Percentiles rank a stretch among this genome's conserved stretches.
Evolutionary conservation across 2,888 invertebrate genomes (phyloP).

Genomic region (Argyresthia albistria): DNA sequence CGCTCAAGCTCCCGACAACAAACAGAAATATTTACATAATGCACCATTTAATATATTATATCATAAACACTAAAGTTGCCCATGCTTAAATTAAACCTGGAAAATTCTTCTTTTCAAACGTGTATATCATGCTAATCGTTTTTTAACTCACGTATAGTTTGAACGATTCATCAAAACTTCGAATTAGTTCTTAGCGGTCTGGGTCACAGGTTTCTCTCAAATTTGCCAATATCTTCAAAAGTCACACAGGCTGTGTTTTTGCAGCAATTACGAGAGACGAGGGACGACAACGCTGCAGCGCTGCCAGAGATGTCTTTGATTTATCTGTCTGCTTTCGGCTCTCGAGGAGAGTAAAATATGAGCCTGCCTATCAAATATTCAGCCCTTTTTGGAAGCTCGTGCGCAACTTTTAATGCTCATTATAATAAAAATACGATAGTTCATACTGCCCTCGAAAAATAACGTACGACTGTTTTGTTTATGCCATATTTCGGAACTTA

Average conservation of each 20-base stretch:
- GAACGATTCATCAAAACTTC: background rate
- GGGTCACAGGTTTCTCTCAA: conserved; percentile 34
- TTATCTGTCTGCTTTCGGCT: conserved; percentile 55
- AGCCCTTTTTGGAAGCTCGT: conserved; percentile 45
- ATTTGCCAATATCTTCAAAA: conserved; percentile 65
- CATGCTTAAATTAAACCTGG: too few species aligned
- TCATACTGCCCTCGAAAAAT: conserved; percentile 40
- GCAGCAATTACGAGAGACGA: conserved; percentile 59
- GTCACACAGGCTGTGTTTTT: conserved; percentile 62
- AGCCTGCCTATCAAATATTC: conserved; percentile 61
- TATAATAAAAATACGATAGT: conserved; percentile 67
- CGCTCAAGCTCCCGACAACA: background rate
- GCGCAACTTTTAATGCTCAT: conserved; percentile 56
- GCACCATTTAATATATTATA: too few species aligned
- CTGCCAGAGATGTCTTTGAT: conserved; percentile 59
- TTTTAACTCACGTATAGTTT: background rate
- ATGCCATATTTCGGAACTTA: conserved; percentile 38
- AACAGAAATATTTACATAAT: too few species aligned
- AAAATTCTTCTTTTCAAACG: too few species aligned
- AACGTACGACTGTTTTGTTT: conserved; percentile 25
- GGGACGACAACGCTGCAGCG: conserved; percentile 50
- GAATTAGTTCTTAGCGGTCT: conserved; percentile 1
- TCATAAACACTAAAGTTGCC: too few species aligned
- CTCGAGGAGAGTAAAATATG: conserved; percentile 55
- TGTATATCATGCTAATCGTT: too few species aligned